A percentile compares a stretch with the other conserved stretches of the same genome.
These are phyloP conservation scores for Heteropelma amictum DNA, from an alignment of 2,888 invertebrate genomes.

Conservation along the genomic window DNA sequence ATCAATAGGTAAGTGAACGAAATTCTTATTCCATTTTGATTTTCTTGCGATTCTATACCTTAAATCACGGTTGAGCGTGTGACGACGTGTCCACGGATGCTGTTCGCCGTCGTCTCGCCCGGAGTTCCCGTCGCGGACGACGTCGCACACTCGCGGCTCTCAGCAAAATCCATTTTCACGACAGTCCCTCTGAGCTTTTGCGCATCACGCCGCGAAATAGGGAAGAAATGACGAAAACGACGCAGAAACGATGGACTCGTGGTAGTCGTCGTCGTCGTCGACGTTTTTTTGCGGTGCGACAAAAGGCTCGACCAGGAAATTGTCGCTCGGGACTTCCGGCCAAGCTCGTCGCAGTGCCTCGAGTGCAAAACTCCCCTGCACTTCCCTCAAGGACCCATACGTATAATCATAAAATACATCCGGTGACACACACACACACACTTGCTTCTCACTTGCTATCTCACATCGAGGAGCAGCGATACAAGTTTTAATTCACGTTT, in stretches of 20 bases:
- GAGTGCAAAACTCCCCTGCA: slow-evolving; percentile 18
- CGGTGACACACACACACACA: no score
- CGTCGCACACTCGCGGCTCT: slow-evolving; percentile 44
- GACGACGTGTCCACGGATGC: no score
- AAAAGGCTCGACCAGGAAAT: slow-evolving; percentile 59
- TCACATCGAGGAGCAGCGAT: no score
- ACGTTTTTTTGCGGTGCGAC: slow-evolving; percentile 31
- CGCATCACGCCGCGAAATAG: slow-evolving; percentile 9
- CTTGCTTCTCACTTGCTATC: no score
- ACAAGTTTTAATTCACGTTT: no score
- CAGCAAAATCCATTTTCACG: slow-evolving; percentile 58
- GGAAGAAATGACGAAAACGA: neutral
- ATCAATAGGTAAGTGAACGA: no score
- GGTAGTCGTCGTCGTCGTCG: slow-evolving; percentile 1
- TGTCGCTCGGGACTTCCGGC: slow-evolving; percentile 60
- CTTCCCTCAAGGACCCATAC: neutral
- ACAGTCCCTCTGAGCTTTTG: slow-evolving; percentile 1
- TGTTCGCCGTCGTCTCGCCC: slow-evolving; percentile 5
- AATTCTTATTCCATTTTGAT: neutral
- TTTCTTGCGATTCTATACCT: neutral
- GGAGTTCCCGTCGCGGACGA: neutral
- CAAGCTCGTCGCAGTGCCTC: slow-evolving; percentile 42
- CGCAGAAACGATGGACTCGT: neutral
- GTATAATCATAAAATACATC: neutral
- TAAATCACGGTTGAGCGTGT: no score